Percentiles rank a stretch among this genome's conserved stretches.
Evolutionary conservation across 2,113 vertebrate species (phyloP).

Genomic region (Cichladusa arquata): DNA sequence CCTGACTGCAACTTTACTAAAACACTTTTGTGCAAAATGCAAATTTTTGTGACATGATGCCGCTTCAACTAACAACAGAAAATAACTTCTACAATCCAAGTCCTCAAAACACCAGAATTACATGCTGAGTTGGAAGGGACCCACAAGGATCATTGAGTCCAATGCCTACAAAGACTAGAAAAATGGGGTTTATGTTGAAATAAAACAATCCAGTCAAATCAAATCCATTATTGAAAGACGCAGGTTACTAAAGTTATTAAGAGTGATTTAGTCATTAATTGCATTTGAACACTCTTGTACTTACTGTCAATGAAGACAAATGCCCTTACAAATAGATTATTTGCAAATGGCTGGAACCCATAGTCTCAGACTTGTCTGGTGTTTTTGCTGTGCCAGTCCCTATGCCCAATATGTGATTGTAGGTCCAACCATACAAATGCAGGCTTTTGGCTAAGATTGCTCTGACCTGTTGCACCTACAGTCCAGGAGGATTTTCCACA

Average conservation of each 20-base stretch:
- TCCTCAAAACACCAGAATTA: neutral
- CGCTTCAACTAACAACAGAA: neutral
- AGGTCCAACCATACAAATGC: neutral
- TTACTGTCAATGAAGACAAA: neutral
- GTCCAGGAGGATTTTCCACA: neutral
- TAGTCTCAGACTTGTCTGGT: neutral
- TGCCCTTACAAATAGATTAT: neutral
- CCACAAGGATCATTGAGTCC: neutral
- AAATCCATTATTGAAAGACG: neutral
- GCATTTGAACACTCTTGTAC: neutral
- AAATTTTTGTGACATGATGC: neutral
- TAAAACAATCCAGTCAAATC: neutral
- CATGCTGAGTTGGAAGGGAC: neutral
- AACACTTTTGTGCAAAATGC: neutral
- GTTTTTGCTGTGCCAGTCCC: neutral
- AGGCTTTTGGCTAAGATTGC: neutral
- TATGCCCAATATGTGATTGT: neutral
- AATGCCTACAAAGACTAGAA: neutral
- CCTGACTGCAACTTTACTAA: neutral
- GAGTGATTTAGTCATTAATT: neutral
- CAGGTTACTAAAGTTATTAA: neutral
- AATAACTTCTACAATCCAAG: neutral
- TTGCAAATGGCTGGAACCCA: fast-evolving
- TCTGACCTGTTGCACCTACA: neutral
- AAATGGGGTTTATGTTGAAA: neutral